A percentile compares a stretch with the other conserved stretches of the same genome.
phyloP scores from a whole-genome alignment of 2,797 vertebrate species.

The Enteromius treurensis region DNA sequence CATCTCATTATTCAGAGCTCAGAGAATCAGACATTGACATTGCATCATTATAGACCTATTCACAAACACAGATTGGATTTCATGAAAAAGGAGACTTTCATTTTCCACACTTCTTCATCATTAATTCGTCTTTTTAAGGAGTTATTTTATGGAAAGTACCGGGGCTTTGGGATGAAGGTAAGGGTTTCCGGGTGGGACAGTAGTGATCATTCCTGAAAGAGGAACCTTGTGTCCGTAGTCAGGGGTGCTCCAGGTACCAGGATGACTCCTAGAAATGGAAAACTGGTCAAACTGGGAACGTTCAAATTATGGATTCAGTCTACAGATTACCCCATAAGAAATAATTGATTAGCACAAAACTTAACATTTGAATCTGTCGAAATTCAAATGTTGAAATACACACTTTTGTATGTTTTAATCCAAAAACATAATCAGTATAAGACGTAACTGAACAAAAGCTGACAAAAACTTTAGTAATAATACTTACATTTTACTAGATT shows the following conservation, averaged over 20 bases:
- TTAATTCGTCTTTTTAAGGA: constrained; percentile 59
- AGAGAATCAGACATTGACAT: constrained; percentile 76
- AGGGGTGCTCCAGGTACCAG: constrained; percentile 39
- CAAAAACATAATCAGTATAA: neutral
- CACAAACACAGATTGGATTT: constrained; percentile 76
- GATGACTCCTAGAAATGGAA: constrained; percentile 61
- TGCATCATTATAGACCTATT: constrained; percentile 77
- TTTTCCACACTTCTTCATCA: constrained; percentile 71
- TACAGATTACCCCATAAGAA: neutral
- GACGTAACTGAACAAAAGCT: neutral
- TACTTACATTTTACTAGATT: too few relatives aligned
- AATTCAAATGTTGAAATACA: neutral
- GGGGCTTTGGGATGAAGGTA: constrained; percentile 67
- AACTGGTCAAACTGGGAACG: neutral
- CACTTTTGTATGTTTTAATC: too few relatives aligned
- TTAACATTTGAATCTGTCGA: neutral
- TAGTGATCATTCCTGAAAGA: constrained; percentile 74
- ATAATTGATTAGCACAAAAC: neutral
- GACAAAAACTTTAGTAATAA: neutral
- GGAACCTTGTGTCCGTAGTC: constrained; percentile 62
- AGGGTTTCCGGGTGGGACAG: constrained; percentile 70
- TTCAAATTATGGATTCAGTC: neutral
- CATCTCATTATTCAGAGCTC: constrained; percentile 78
- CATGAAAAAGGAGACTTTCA: constrained; percentile 66
- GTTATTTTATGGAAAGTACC: constrained; percentile 30